Conservation (phyloP, 2,797 vertebrate species). For the Capromys pilorides region DNA sequence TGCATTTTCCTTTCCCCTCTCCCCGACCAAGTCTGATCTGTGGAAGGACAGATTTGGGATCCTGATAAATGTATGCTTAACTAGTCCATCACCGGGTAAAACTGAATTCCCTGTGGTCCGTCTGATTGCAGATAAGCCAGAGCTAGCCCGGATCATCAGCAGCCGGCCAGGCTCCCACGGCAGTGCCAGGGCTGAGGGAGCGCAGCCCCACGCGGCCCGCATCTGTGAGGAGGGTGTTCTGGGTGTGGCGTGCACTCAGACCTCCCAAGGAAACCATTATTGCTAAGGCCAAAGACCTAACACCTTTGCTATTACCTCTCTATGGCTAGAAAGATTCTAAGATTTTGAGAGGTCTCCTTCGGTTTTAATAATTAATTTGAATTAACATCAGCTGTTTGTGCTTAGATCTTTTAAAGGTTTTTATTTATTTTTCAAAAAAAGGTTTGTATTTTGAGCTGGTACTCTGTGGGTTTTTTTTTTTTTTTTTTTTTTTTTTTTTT, state of each 20-base stretch:
- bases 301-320: not conserved
- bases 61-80: not conserved
- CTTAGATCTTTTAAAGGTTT: slow-evolving; percentile 13
- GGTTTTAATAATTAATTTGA: slow-evolving; percentile 44
- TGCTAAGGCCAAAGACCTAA: not conserved
- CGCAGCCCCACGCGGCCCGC: rapidly evolving
- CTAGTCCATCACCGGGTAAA: not conserved
- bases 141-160: not conserved
- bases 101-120: not conserved
- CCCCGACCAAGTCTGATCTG: not conserved
- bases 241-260: not conserved
- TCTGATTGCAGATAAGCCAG: not conserved
- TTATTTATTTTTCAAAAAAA: not conserved
- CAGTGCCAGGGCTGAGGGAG: not conserved
- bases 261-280: not conserved
- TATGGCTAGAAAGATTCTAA: not conserved
- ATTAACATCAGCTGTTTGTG: not conserved
- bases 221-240: not conserved
- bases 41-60: not conserved
- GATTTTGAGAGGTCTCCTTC: not conserved
- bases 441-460: not conserved
- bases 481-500: too few relatives aligned
- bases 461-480: not conserved
- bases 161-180: not conserved
- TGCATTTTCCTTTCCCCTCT: not conserved